A percentile compares a stretch with the other conserved stretches of the same genome.
These are phyloP conservation scores for Chirona hameri DNA, from an alignment of 2,888 invertebrate species.

Conservation along the genomic window DNA sequence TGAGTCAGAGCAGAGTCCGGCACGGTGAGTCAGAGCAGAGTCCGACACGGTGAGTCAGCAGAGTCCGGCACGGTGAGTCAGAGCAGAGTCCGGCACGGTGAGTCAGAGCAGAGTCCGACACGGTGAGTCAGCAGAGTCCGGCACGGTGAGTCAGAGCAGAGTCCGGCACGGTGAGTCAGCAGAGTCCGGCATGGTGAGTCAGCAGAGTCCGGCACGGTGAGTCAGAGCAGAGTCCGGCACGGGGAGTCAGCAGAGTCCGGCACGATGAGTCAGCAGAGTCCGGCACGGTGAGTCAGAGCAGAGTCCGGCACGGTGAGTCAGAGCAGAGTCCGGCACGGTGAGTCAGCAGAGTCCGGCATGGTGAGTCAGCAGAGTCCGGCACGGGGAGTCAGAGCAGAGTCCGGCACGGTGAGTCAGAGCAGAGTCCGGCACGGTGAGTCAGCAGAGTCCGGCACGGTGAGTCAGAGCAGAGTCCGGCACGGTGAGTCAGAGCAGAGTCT, in stretches of 20 bases:
- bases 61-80: not conserved
- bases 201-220: not conserved
- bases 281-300: not conserved
- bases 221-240: not conserved
- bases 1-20: constrained; percentile 71
- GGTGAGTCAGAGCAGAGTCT: not conserved
- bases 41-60: too few species aligned
- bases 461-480: constrained; percentile 77
- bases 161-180: not conserved
- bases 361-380: too few species aligned
- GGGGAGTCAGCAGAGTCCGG: constrained; percentile 68
- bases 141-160: constrained; percentile 52
- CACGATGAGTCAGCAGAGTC: constrained; percentile 47
- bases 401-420: not conserved
- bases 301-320: not conserved
- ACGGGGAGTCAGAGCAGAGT: too few species aligned
- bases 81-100: not conserved
- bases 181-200: too few species aligned
- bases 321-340: not conserved
- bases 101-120: not conserved
- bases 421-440: not conserved
- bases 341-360: constrained; percentile 73
- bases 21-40: constrained; percentile 49
- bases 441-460: not conserved
- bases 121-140: constrained; percentile 64